A percentile compares a stretch with the other conserved stretches of the same genome.
These are phyloP conservation scores for Conus betulinus DNA, from an alignment of 1,140 invertebrate species.

Conservation along the genomic window DNA sequence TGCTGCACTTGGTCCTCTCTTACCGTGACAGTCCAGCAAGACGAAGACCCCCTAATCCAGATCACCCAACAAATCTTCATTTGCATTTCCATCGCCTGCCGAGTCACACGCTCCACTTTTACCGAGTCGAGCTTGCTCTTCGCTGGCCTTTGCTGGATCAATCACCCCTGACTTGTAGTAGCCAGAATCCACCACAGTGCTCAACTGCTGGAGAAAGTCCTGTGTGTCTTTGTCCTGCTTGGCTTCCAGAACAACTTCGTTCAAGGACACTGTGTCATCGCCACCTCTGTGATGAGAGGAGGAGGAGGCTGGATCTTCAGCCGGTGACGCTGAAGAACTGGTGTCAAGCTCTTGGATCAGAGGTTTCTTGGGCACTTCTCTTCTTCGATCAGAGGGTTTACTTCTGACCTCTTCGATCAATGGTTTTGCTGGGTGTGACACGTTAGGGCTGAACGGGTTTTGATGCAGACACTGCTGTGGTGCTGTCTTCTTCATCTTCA, in stretches of 20 bases:
- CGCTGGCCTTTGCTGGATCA: neutral
- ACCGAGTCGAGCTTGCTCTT: neutral
- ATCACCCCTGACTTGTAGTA: constrained; percentile 37
- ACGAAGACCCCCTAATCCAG: constrained; percentile 25
- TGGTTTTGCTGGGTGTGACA: neutral
- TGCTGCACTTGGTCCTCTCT: too few relatives aligned
- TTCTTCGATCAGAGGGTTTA: constrained; percentile 44
- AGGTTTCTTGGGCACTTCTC: constrained; percentile 17
- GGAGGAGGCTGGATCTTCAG: neutral
- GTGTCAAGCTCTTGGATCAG: constrained; percentile 21
- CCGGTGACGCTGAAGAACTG: neutral
- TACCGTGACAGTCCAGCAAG: too few relatives aligned
- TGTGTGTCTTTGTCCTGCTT: constrained; percentile 31
- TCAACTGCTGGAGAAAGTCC: constrained; percentile 36
- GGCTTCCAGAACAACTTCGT: constrained; percentile 22
- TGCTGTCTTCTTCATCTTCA: constrained; percentile 22
- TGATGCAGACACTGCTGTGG: neutral
- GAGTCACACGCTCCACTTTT: constrained; percentile 17
- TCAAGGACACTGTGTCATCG: constrained; percentile 30
- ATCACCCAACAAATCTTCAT: constrained; percentile 49
- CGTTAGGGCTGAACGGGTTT: neutral
- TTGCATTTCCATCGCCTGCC: constrained; percentile 22
- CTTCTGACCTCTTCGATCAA: neutral
- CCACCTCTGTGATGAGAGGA: neutral
- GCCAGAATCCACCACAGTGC: constrained; percentile 23